Evolutionary conservation across 1,140 invertebrate species (phyloP).

Genomic region (Lerema accius): DNA sequence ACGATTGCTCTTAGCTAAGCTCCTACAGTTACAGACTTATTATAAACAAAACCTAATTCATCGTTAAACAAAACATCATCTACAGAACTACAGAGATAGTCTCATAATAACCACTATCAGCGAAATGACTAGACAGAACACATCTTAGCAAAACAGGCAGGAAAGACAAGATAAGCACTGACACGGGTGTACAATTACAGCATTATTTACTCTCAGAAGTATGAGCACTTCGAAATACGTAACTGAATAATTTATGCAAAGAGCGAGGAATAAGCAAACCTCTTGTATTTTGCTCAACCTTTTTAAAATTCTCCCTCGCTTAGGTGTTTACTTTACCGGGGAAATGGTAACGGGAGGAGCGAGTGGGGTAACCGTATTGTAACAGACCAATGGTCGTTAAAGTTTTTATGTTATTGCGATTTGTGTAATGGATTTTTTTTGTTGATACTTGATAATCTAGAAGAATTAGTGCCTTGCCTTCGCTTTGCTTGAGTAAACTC

Average conservation of each 20-base stretch:
- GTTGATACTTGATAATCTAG: no score
- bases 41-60: no score
- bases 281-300: conserved; percentile 35
- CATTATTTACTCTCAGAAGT: conserved; percentile 23
- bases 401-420: background rate
- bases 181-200: conserved; percentile 22
- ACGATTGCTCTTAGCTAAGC: no score
- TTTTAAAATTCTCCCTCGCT: conserved; percentile 38
- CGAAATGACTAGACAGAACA: background rate
- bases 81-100: background rate
- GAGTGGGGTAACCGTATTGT: background rate
- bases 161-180: conserved; percentile 10
- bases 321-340: conserved; percentile 30
- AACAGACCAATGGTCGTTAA: background rate
- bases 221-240: conserved; percentile 25
- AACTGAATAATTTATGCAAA: conserved; percentile 45
- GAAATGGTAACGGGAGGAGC: conserved; percentile 18
- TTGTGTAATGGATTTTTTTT: conserved; percentile 1
- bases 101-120: background rate
- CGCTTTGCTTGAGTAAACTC: no score
- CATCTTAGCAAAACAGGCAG: conserved; percentile 4
- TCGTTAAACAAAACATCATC: no score
- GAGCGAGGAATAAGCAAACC: conserved; percentile 37
- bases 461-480: no score
- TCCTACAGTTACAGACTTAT: no score